Evolutionary conservation across 2,888 invertebrate species (phyloP), one percentile per base, ranked within the genome.

Genomic region (Agonopterix arenella): DNA sequence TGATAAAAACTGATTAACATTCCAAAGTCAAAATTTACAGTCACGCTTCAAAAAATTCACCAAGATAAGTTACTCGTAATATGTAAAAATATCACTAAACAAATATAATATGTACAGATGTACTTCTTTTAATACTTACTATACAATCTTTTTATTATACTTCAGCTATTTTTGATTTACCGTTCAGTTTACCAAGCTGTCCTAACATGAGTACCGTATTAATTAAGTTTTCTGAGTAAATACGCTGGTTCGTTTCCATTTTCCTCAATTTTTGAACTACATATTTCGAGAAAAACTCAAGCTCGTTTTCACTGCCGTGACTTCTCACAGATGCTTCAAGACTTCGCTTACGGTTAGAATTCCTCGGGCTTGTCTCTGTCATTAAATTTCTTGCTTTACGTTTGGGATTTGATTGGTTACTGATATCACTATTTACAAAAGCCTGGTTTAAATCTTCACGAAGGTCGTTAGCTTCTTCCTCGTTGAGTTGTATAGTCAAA

Each of bases 201-300:
- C 89, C 89, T 16, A 89, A 59, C 89, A 89, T 89, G 3, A 89
- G 74, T 2, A 85, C 86, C 50, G 89, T 88, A 52, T 89, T 88
- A n/a, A 89, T 88, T 63, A 89, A 70, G 60, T 89, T 89, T 61
- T 89, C 89, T 10, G 89, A 85, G 62, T 88, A 89, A 58, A 89
- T 89, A 49, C 89, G 80, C 54, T 89, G 89, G 58, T 88, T 85
- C 5, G 86, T 88, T 62, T 88, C 89, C 89, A 89, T 89, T 70
- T 64, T 76, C 59, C 88, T 74, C 44, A 89, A 62, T 58, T 89
- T 89, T 60, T 89, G 89, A 0, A 86, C 88, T 49, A 89, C 76
- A 77, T 88, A 89, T 58, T 89, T 89, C 0, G 89, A 80, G 59
- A 89, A 89, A 60, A 83, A 89, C 59, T 89, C 89, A 49, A 88